Evolutionary conservation across 1,140 invertebrate species (phyloP), one percentile per base, ranked within the genome.

Genomic region (Leguminivora glycinivorella): DNA sequence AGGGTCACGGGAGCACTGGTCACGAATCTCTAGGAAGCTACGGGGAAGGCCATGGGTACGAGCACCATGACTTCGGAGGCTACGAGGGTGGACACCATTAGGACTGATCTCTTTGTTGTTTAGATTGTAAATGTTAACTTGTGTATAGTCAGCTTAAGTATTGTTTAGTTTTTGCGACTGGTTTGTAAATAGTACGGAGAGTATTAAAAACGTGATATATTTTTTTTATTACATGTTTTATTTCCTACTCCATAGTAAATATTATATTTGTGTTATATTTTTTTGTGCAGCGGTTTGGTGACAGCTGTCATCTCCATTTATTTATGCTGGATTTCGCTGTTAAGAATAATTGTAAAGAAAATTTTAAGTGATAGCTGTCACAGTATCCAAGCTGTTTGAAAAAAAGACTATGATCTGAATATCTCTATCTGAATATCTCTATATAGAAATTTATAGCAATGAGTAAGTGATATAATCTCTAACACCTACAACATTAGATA

Each of bases 101-200:
- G 84, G 79, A 88, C 89, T 89, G 83, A 92, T 91, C 87, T 91
- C 88, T 92, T 83, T 83, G 83, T 79, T 78, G 71, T 82, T 87
- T 92, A 92, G 92, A 88, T 92, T 93, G 58, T 93, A 92, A 52
- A 82, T 89, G 90, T 87, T 92, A 88, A 85, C 83, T 90, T 83
- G 86, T 92, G 83, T 86, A 84, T 89, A 89, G 82, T 83, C 72
- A 69, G 72, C 72, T 88, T 52, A 86, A 85, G 82, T 85, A 83
- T 84, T 85, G 79, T 86, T 84, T 81, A 83, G 75, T 79, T 84
- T 78, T 81, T 75, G 72, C 78, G 75, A 83, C 82, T 83, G 79
- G 69, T 79, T 80, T 72, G 84, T 88, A 84, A 84, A 85, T 87
- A 88, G 80, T 83, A 82, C 82, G 82, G 78, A 89, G 85, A 89